Conservation (phyloP, 2,888 invertebrate species). For the Hirtodrosophila cameraria region DNA sequence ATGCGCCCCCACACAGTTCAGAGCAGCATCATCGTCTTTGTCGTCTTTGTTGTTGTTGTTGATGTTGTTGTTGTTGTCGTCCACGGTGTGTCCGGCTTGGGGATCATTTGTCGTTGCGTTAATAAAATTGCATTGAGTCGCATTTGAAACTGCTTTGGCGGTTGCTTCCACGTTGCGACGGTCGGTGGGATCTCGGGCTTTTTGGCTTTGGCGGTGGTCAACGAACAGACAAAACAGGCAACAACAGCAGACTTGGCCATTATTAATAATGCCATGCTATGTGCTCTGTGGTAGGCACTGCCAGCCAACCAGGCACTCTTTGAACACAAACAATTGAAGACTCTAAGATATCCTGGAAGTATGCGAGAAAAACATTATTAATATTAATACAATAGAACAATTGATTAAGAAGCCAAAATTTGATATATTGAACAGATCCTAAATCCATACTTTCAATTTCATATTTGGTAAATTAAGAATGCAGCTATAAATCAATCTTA, state of each 20-base stretch:
- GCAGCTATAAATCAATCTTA: no score
- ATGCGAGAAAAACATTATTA: no score
- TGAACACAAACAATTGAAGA: slow-evolving; percentile 1
- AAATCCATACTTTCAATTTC: no score
- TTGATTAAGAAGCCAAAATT: no score
- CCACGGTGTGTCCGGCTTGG: slow-evolving; percentile 48
- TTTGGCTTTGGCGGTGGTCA: slow-evolving; percentile 74
- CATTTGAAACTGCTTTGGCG: slow-evolving; percentile 81
- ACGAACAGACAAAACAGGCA: slow-evolving; percentile 37
- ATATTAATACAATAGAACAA: no score
- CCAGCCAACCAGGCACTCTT: neutral
- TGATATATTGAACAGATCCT: no score
- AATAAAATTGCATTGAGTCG: slow-evolving; percentile 83
- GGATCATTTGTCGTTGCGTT: slow-evolving; percentile 81
- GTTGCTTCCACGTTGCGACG: neutral
- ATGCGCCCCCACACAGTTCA: slow-evolving; percentile 51
- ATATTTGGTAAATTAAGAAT: no score
- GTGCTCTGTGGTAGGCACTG: slow-evolving; percentile 59
- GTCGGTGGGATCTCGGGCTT: slow-evolving; percentile 22
- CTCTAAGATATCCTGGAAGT: slow-evolving; percentile 25
- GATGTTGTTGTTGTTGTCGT: neutral
- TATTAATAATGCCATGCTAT: slow-evolving; percentile 70
- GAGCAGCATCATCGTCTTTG: slow-evolving; percentile 20
- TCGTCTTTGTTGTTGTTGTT: neutral
- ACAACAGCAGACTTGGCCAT: slow-evolving; percentile 48